Evolutionary conservation across 2,888 invertebrate species (phyloP).

Genomic region (Clepsis dumicolana): DNA sequence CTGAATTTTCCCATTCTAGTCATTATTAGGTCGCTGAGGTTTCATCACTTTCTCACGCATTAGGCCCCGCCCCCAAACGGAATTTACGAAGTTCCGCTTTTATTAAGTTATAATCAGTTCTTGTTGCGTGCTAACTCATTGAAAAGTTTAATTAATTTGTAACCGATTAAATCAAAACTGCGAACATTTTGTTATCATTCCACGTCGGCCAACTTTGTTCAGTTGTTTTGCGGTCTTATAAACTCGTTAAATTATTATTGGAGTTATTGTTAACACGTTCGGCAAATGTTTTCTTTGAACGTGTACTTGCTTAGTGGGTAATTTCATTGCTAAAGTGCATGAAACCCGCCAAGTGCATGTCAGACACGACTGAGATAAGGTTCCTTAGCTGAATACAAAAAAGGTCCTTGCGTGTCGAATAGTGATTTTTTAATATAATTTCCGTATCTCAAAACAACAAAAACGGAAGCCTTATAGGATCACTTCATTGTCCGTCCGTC

Average conservation of each 20-base stretch:
- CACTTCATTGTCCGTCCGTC: too few relatives aligned
- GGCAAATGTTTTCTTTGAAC: slow-evolving; percentile 4
- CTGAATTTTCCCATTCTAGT: too few relatives aligned
- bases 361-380: too few relatives aligned
- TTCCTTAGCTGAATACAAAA: too few relatives aligned
- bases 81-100: slow-evolving; percentile 33
- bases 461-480: too few relatives aligned
- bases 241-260: slow-evolving; percentile 31
- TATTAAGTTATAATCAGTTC: slow-evolving; percentile 37
- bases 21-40: background rate
- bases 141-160: slow-evolving; percentile 43
- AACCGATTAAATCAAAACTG: slow-evolving; percentile 38
- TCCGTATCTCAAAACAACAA: too few relatives aligned
- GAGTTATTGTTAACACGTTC: slow-evolving; percentile 13
- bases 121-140: slow-evolving; percentile 23
- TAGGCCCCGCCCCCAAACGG: background rate
- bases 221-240: slow-evolving; percentile 40
- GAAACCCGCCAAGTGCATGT: too few relatives aligned
- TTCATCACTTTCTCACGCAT: slow-evolving; percentile 8
- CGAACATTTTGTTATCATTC: slow-evolving; percentile 40
- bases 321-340: background rate
- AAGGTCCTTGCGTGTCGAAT: too few relatives aligned
- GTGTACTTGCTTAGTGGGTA: background rate
- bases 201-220: slow-evolving; percentile 34
- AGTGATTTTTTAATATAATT: too few relatives aligned